A percentile compares a stretch with the other conserved stretches of the same genome.
These are phyloP conservation scores for Dascillus cervinus DNA, from an alignment of 2,888 invertebrate genomes.

Conservation along the genomic window DNA sequence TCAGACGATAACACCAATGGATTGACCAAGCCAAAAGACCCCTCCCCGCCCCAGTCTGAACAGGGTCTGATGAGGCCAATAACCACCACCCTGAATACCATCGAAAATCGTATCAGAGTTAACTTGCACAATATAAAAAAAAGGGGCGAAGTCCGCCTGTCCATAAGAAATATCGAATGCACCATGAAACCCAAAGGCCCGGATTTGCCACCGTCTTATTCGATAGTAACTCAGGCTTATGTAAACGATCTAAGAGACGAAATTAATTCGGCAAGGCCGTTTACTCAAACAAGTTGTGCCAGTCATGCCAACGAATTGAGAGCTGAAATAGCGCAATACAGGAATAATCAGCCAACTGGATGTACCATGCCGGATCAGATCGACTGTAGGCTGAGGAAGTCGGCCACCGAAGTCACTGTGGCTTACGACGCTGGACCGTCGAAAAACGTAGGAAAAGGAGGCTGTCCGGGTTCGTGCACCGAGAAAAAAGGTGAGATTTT, in stretches of 20 bases:
- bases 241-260: slow-evolving; percentile 19
- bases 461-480: too few species aligned
- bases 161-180: slow-evolving; percentile 5
- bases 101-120: slow-evolving; percentile 3
- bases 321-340: slow-evolving; percentile 21
- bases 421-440: too few species aligned
- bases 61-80: too few species aligned
- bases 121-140: slow-evolving; percentile 3
- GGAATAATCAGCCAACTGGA: too few species aligned
- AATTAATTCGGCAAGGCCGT: slow-evolving; percentile 9
- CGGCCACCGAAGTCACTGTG: too few species aligned
- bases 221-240: slow-evolving; percentile 8
- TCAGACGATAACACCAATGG: too few species aligned
- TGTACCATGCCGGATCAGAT: too few species aligned
- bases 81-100: not conserved
- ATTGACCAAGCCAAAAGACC: too few species aligned
- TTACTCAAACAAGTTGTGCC: slow-evolving; percentile 11
- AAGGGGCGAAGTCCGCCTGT: slow-evolving; percentile 2
- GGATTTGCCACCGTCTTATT: not conserved
- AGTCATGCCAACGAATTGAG: slow-evolving; percentile 20
- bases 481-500: too few species aligned
- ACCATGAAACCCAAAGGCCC: slow-evolving; percentile 3
- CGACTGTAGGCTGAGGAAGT: too few species aligned
- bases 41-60: too few species aligned
- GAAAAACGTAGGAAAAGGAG: too few species aligned